Evolutionary conservation across 2,113 vertebrate species (phyloP).

Genomic region (Sus scrofa): T2T-Sscrofa CM000816.6:62323501-62324000

Average conservation of each 20-base stretch:
- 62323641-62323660: background rate
- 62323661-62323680: background rate
- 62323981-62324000: background rate
- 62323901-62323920: background rate
- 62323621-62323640: background rate
- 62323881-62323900: background rate
- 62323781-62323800: background rate
- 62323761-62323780: background rate
- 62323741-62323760: fast-evolving
- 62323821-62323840: background rate
- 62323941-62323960: background rate
- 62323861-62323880: background rate
- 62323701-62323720: background rate
- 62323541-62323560: background rate
- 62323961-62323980: background rate
- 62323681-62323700: background rate
- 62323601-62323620: background rate
- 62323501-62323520: background rate
- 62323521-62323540: too few relatives aligned
- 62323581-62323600: background rate
- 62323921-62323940: background rate
- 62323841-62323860: background rate
- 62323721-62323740: background rate
- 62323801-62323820: background rate
- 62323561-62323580: background rate